These are phyloP conservation scores for Melikaiella ostensackeni DNA, from an alignment of 2,888 invertebrate species.

Conservation along the genomic window DNA sequence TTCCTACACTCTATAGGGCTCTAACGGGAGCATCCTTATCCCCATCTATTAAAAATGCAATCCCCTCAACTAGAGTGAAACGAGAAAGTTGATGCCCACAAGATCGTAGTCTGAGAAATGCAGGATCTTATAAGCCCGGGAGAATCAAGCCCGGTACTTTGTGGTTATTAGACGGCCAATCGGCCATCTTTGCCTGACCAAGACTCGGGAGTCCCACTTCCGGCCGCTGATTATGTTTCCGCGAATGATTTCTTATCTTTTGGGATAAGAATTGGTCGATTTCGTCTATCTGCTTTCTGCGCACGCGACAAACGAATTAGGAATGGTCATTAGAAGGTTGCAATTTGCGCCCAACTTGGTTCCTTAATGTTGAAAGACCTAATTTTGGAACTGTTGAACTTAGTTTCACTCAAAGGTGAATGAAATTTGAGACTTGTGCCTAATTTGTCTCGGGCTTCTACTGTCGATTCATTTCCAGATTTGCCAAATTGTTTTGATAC, in stretches of 20 bases:
- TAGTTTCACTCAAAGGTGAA: too few relatives aligned
- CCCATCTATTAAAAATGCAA: constrained; percentile 9
- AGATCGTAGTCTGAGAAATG: constrained; percentile 5
- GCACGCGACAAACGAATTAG: constrained; percentile 37
- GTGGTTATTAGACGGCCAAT: constrained; percentile 17
- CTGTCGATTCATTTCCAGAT: too few relatives aligned
- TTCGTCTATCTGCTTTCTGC: constrained; percentile 1
- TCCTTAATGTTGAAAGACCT: constrained; percentile 4
- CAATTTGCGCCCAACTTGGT: not conserved
- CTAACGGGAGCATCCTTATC: not conserved
- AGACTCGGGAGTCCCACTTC: constrained; percentile 18
- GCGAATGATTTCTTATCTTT: constrained; percentile 28
- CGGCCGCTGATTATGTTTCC: constrained; percentile 26
- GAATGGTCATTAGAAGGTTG: constrained; percentile 21
- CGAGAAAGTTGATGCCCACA: constrained; percentile 10
- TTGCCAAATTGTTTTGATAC: too few relatives aligned
- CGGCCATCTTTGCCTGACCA: not conserved
- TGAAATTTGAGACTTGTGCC: too few relatives aligned
- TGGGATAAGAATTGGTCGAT: constrained; percentile 14
- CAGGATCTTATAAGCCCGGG: not conserved
- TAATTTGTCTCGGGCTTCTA: too few relatives aligned
- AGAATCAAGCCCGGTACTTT: constrained; percentile 24
- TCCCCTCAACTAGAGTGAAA: not conserved
- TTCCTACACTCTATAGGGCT: not conserved
- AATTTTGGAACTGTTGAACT: not conserved